Percentiles rank a stretch among this genome's conserved stretches.
These are phyloP conservation scores for Saguinus imperator DNA, from an alignment of 2,113 vertebrate species.

Conservation along the genomic window DNA sequence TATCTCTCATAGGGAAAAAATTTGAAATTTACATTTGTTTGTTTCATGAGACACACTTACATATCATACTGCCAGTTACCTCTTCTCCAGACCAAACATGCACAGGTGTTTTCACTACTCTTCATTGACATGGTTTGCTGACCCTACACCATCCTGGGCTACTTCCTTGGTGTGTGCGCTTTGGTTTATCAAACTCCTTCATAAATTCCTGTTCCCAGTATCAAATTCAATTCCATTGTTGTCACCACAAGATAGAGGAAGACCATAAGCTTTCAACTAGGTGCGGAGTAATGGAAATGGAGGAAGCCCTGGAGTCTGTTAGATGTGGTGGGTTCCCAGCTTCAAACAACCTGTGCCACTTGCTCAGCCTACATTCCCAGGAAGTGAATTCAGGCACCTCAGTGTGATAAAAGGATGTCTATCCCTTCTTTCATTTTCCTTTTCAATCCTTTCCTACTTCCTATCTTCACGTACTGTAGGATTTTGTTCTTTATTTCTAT, in stretches of 20 bases:
- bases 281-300: neutral
- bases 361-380: neutral
- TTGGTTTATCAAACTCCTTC: neutral
- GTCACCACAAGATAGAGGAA: neutral
- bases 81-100: neutral
- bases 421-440: neutral
- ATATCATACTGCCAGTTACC: neutral
- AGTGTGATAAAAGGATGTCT: neutral
- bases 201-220: neutral
- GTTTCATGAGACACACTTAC: neutral
- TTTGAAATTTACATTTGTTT: neutral
- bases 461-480: neutral
- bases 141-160: neutral
- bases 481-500: neutral
- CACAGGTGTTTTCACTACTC: neutral
- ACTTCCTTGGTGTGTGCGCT: neutral
- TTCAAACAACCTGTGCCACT: fast-evolving
- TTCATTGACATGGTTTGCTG: neutral
- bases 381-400: neutral
- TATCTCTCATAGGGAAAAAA: neutral
- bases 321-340: neutral
- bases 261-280: neutral
- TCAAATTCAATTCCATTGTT: neutral
- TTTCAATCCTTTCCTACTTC: neutral
- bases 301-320: neutral